A percentile compares a stretch with the other conserved stretches of the same genome.
Evolutionary conservation across 2,797 vertebrate genomes (phyloP).

Genomic region (Notolabrus celidotus): DNA sequence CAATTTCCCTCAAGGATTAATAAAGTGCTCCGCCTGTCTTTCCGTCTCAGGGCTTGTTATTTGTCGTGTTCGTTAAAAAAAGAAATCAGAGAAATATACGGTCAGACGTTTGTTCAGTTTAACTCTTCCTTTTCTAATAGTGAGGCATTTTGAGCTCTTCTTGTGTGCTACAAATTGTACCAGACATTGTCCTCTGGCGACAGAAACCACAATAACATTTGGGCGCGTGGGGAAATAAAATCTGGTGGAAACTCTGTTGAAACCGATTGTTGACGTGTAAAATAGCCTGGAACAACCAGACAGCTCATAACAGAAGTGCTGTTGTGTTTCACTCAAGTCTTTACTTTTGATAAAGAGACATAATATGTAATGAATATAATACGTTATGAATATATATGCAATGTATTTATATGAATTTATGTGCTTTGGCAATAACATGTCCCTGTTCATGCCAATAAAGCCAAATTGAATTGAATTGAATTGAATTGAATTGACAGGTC

Average conservation of each 20-base stretch:
- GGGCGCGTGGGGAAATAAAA: slow-evolving; percentile 1
- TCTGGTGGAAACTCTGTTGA: slow-evolving; percentile 10
- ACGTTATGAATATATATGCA: no score
- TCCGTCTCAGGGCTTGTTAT: background rate
- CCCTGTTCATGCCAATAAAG: no score
- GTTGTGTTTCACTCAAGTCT: background rate
- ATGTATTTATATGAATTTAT: no score
- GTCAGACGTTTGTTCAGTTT: background rate
- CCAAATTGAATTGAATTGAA: no score
- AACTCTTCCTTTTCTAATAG: background rate
- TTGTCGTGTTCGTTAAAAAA: slow-evolving; percentile 5
- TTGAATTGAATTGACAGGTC: no score
- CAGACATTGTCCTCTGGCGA: slow-evolving; percentile 2
- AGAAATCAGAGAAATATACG: background rate
- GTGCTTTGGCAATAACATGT: no score
- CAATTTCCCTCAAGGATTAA: slow-evolving; percentile 15
- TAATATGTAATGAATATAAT: no score
- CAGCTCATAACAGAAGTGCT: background rate
- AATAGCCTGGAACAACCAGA: background rate
- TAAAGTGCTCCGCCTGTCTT: slow-evolving; percentile 10
- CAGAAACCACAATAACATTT: slow-evolving; percentile 21
- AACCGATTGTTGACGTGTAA: background rate
- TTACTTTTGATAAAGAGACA: background rate
- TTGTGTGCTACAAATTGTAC: background rate
- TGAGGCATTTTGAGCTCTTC: background rate